Evolutionary conservation across 2,113 vertebrate genomes (phyloP), one percentile per base, ranked within the genome.

Genomic region (Eudyptes chrysolophus): DNA sequence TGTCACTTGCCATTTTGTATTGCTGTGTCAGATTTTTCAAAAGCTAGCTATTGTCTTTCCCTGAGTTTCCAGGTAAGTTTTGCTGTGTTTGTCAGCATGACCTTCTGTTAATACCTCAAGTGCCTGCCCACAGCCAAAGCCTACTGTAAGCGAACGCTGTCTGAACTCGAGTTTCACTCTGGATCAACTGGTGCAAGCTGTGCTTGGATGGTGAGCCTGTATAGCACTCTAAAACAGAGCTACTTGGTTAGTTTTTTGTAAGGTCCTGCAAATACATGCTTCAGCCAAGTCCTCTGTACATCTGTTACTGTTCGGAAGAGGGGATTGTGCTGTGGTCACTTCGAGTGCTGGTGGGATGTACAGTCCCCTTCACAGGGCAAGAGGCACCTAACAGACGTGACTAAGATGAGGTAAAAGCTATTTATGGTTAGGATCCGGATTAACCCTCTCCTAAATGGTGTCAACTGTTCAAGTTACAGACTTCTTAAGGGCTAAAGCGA

Each of bases 171-270:
- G 26, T 82, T 78, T 76, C 14, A 7, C 27, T 19, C 15, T 79
- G 46, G 22, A 36, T 83, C 34, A 49, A 9, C 52, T 44, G 12
- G 3, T 60, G 13, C 22, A 36, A 54, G 38, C 69, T 48, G 34
- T 70, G 27, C 36, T 84, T 1, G 2, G 6, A 13, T 57, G 9
- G 10, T 42, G 15, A n/a, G 51, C 30, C 15, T 0, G 0, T 40
- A 9, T 3, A 57, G 22, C 19, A 3, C 30, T 54, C 29, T 76
- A 38, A 82, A 71, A 36, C 44, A 34, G 44, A 80, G 9, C 46
- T 36, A 3, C 34, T 17, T 55, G 9, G 6, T 55, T 79, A 16
- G 8, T 48, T 94, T 83, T 80, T 32, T 29, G 24, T 40, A 32
- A 62, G 11, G 16, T 44, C 26, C 22, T 54, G 54, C 16, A 38